Evolutionary conservation across 92 coral and sea anemone species (phyloP).

Genomic region (Epizoanthus ramosus): DNA sequence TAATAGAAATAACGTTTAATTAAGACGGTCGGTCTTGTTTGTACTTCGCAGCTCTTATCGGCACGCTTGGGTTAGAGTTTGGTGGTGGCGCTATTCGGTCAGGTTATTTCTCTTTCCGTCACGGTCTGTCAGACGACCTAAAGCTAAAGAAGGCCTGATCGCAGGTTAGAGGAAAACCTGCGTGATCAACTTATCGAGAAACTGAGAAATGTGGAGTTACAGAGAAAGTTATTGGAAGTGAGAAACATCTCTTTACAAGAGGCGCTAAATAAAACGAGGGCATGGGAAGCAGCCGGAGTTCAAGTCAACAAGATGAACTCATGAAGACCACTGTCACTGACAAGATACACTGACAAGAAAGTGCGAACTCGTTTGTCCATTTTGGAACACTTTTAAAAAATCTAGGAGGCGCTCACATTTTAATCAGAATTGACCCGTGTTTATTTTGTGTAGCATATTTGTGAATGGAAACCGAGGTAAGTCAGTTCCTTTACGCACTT

Average conservation of each 20-base stretch:
- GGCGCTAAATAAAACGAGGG: background rate
- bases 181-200: slow-evolving; percentile 67
- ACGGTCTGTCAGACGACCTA: no score
- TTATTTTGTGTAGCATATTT: background rate
- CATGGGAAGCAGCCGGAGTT: background rate
- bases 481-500: background rate
- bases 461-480: background rate
- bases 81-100: no score
- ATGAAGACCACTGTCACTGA: no score
- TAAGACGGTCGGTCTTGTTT: no score
- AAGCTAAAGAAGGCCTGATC: no score
- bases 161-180: slow-evolving; percentile 55
- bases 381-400: no score
- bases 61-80: no score
- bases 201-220: slow-evolving; percentile 38
- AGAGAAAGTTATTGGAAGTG: slow-evolving; percentile 27
- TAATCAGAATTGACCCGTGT: background rate
- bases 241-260: background rate
- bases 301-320: background rate
- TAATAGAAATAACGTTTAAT: no score
- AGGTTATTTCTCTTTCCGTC: no score
- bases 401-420: background rate
- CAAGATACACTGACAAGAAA: background rate
- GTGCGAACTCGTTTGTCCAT: no score
- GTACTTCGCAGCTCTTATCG: no score